phyloP scores from a whole-genome alignment of 2,113 vertebrate genomes.

The Hemiscyllium ocellatum region DNA sequence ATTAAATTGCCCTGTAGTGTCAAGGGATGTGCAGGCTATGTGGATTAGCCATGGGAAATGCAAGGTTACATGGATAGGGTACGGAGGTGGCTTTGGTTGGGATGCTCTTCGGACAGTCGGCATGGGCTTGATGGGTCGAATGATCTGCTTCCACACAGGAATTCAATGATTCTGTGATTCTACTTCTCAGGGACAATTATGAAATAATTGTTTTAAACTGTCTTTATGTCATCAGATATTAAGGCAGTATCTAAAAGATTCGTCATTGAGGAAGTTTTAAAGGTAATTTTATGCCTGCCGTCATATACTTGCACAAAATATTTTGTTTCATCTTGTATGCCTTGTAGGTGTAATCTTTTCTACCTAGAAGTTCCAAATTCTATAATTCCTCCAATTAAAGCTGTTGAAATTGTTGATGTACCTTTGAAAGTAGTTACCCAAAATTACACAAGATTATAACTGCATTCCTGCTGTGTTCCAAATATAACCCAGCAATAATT shows the following conservation, averaged over 20 bases:
- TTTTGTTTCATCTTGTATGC: too few species aligned
- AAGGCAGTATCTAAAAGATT: not conserved
- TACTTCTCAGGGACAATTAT: not conserved
- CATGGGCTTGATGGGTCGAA: too few species aligned
- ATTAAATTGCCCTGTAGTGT: too few species aligned
- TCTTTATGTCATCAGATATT: not conserved
- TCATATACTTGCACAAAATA: not conserved
- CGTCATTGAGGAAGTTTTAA: not conserved
- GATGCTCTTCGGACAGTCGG: too few species aligned
- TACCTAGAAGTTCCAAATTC: not conserved
- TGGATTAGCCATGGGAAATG: too few species aligned
- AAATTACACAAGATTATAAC: not conserved
- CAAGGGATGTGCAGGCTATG: too few species aligned
- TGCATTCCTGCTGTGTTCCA: not conserved
- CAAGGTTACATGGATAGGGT: too few species aligned
- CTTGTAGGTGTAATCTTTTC: too few species aligned
- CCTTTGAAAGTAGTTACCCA: not conserved
- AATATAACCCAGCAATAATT: not conserved
- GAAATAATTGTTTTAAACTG: not conserved
- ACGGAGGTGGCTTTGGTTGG: too few species aligned
- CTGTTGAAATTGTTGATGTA: not conserved
- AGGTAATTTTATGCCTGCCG: not conserved
- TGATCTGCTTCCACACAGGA: too few species aligned
- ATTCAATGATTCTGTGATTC: too few species aligned
- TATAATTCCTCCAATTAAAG: not conserved